Evolutionary conservation across 2,113 vertebrate species (phyloP).

Genomic region (Ammodramus savannarum): DNA sequence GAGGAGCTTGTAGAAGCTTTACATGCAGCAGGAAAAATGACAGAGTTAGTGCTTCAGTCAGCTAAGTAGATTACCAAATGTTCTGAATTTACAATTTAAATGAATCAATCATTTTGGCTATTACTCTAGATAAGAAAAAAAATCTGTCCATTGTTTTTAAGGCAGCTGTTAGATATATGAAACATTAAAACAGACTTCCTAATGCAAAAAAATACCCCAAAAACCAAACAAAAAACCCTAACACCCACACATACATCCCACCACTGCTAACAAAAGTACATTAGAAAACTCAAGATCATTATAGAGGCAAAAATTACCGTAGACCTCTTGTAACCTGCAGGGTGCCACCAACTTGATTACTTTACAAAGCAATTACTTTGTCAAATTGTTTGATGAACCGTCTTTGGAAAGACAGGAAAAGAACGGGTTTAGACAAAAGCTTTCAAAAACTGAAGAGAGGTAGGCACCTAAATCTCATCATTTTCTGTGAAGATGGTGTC

Average conservation of each 20-base stretch:
- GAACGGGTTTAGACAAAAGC: neutral
- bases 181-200: neutral
- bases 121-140: neutral
- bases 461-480: neutral
- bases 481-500: neutral
- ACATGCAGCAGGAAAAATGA: neutral
- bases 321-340: neutral
- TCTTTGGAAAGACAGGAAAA: neutral
- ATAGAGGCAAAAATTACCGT: neutral
- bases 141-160: neutral
- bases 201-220: neutral
- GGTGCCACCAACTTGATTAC: neutral
- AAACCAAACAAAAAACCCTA: neutral
- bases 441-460: neutral
- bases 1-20: neutral
- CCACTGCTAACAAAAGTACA: neutral
- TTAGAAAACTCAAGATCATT: neutral
- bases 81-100: neutral
- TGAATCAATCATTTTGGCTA: neutral
- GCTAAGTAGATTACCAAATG: conserved; percentile 12
- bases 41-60: neutral
- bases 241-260: neutral
- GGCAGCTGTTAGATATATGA: neutral
- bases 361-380: neutral
- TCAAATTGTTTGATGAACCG: neutral